These are phyloP conservation scores for Antrozous pallidus DNA, from an alignment of 2,797 vertebrate genomes.

Conservation along the genomic window DNA sequence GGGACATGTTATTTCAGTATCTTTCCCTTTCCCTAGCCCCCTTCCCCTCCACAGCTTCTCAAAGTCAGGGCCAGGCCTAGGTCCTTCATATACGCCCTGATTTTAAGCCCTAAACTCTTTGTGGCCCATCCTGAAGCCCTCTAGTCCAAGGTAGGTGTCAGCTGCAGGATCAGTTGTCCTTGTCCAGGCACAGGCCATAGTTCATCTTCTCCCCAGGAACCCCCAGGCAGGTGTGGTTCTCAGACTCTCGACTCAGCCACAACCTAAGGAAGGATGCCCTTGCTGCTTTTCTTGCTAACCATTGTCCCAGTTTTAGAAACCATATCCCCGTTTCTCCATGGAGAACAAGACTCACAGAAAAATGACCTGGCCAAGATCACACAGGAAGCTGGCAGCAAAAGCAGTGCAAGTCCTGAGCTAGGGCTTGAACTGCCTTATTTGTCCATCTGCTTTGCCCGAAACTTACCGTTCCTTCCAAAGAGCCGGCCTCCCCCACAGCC, in stretches of 20 bases:
- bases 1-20: neutral
- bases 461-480: conserved; percentile 23
- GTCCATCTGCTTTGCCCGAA: neutral
- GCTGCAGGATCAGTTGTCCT: neutral
- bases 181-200: accelerated
- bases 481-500: neutral
- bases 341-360: neutral
- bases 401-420: neutral
- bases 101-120: neutral
- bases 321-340: neutral
- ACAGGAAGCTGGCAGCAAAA: neutral
- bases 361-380: neutral
- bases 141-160: neutral
- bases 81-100: neutral
- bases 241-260: neutral
- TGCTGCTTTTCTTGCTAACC: neutral
- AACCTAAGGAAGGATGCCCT: neutral
- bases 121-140: neutral
- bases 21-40: neutral
- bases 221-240: neutral
- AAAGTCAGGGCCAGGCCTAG: neutral
- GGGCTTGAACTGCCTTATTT: neutral
- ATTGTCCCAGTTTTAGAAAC: neutral
- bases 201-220: neutral
- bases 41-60: neutral